Conservation (phyloP, 2,797 vertebrate genomes). For the Sebastes diaconus region DNA sequence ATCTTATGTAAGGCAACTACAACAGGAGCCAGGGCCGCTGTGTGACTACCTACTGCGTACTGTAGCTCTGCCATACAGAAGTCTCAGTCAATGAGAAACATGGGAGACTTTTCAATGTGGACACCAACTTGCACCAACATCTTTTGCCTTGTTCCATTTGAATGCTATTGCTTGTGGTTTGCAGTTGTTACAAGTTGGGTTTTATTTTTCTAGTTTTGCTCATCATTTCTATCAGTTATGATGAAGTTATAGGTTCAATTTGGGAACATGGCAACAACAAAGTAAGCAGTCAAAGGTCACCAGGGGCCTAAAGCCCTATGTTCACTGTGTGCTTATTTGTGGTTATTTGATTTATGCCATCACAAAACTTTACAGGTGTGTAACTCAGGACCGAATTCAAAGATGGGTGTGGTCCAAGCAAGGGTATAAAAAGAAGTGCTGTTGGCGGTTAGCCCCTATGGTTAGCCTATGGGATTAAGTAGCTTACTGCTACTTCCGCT, state of each 20-base stretch:
- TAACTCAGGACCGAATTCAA: too few relatives aligned
- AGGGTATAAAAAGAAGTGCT: too few relatives aligned
- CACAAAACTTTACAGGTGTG: too few relatives aligned
- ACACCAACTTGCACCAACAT: not conserved
- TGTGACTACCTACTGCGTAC: not conserved
- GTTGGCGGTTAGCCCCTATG: too few relatives aligned
- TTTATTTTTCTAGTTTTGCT: not conserved
- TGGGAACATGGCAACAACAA: not conserved
- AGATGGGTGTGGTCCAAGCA: too few relatives aligned
- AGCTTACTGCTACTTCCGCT: too few relatives aligned
- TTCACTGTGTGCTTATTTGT: not conserved
- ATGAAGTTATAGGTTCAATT: not conserved
- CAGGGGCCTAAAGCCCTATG: not conserved
- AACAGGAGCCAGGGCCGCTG: not conserved
- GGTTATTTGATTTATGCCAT: not conserved
- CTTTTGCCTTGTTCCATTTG: not conserved
- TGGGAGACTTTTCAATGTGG: not conserved
- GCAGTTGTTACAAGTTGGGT: not conserved
- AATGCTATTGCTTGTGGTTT: not conserved
- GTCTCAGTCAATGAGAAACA: not conserved
- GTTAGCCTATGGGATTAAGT: too few relatives aligned
- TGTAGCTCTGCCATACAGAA: not conserved
- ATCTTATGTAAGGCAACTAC: slow-evolving; percentile 6
- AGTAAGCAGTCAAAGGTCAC: not conserved
- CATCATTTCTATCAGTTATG: not conserved